Conservation (phyloP, 2,888 invertebrate species). For the Carcina quercana region DNA sequence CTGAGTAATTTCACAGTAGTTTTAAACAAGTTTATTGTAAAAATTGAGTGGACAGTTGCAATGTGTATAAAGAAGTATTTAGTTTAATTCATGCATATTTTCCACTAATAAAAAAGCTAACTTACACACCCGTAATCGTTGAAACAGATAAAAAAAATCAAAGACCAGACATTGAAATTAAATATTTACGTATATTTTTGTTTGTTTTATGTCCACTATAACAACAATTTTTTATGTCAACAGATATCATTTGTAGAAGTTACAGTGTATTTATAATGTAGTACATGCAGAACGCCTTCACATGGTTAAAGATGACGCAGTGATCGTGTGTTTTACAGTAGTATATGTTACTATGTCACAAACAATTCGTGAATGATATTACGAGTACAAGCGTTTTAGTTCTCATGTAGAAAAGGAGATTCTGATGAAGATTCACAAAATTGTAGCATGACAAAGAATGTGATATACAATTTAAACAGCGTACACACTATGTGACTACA, state of each 20-base stretch:
- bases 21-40: too few species aligned
- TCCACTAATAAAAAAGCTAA: too few species aligned
- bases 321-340: conserved; percentile 1
- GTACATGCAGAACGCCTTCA: too few species aligned
- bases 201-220: conserved; percentile 62
- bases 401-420: conserved; percentile 40
- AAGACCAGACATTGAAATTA: conserved; percentile 53
- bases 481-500: conserved; percentile 26
- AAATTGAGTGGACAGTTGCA: too few species aligned
- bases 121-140: too few species aligned
- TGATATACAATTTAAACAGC: too few species aligned
- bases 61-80: too few species aligned
- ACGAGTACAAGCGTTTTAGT: conserved; percentile 44
- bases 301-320: too few species aligned
- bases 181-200: conserved; percentile 73
- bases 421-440: conserved; percentile 39
- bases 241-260: conserved; percentile 48
- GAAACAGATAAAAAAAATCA: too few species aligned
- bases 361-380: conserved; percentile 45
- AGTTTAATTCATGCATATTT: too few species aligned
- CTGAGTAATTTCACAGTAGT: too few species aligned
- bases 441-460: too few species aligned
- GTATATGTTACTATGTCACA: conserved; percentile 17
- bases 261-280: conserved; percentile 30
- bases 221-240: conserved; percentile 58